Base-by-base conservation (phyloP, 2,113 vertebrate species). In the Urocynchramus pylzowi region DNA sequence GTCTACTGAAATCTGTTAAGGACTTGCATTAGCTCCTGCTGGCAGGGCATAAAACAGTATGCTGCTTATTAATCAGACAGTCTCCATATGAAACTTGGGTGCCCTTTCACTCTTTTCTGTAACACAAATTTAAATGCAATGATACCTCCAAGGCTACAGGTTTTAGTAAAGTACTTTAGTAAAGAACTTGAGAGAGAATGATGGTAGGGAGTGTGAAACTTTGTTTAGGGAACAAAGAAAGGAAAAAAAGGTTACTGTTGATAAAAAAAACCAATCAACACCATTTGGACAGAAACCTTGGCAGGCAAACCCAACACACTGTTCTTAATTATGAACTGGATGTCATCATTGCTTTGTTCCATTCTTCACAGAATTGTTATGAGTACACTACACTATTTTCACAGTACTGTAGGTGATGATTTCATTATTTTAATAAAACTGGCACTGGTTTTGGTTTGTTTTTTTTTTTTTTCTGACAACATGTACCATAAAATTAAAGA, bases 71-170 rank as follows among this genome's bases (percentile, higher is more conserved):
- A 50, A 83, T n/a, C 31, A 88, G 11, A 21, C 4, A 54, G 13
- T 17, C n/a, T 61, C 37, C 0, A 0, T 37, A 92, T 2, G 54
- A 18, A 89, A 65, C 31, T 16, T 35, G 50, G 8, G 20, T 39
- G 56, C 2, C 26, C n/a, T 50, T 83, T 50, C 44, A 53, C 22
- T n/a, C 47, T 76, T 83, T 45, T 19, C 31, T 1, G 0, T 30
- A 54, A 30, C 18, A 61, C 19, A 44, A 37, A 70, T 56, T 63
- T 39, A 73, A 87, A 70, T 33, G 33, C 20, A 49, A n/a, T 6
- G 6, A 33, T 13, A 71, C 41, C 23, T 59, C 35, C 23, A 56
- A 68, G 45, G 9, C 45, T 73, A 44, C 15, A 73, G 10, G 16
- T 30, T 76, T 80, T 24, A 80, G 22, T 6, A 1, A 89, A 81